Conservation (phyloP, 2,888 invertebrate genomes). For the Omphaloscelis lunosa region DNA sequence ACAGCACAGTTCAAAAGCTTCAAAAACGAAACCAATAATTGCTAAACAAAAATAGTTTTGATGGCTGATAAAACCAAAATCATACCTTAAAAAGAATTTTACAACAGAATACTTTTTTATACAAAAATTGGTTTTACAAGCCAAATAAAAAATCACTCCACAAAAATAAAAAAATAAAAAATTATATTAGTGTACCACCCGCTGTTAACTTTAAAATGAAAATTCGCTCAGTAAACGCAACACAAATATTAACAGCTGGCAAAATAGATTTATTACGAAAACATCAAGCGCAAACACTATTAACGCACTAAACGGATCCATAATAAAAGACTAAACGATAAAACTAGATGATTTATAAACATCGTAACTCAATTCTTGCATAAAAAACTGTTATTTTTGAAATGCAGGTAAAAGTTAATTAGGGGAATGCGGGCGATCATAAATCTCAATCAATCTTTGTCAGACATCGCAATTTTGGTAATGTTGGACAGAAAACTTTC, state of each 20-base stretch:
- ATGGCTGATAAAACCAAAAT: neutral
- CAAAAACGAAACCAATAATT: neutral
- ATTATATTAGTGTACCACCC: neutral
- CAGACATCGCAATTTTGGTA: conserved; percentile 73
- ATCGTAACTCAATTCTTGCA: conserved; percentile 30
- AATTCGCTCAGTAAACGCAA: conserved; percentile 7
- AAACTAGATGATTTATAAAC: conserved; percentile 39
- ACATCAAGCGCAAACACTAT: conserved; percentile 37
- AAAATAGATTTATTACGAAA: conserved; percentile 29
- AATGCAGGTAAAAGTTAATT: conserved; percentile 73
- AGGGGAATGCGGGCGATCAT: conserved; percentile 69
- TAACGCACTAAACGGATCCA: conserved; percentile 19
- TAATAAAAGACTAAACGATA: conserved; percentile 18
- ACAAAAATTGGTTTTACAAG: neutral
- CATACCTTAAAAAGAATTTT: neutral
- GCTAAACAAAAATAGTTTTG: neutral
- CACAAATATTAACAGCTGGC: conserved; percentile 23
- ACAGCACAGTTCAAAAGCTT: neutral
- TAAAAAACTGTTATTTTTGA: conserved; percentile 52
- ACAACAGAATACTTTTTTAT: neutral
- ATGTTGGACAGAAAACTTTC: conserved; percentile 69
- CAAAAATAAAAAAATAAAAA: too few species aligned
- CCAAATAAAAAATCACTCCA: neutral
- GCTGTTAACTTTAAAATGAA: conserved; percentile 11
- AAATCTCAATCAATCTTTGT: conserved; percentile 82